Evolutionary conservation across 2,797 vertebrate genomes (phyloP), one percentile per base, ranked within the genome.

Genomic region (Peromyscus attwateri): DNA sequence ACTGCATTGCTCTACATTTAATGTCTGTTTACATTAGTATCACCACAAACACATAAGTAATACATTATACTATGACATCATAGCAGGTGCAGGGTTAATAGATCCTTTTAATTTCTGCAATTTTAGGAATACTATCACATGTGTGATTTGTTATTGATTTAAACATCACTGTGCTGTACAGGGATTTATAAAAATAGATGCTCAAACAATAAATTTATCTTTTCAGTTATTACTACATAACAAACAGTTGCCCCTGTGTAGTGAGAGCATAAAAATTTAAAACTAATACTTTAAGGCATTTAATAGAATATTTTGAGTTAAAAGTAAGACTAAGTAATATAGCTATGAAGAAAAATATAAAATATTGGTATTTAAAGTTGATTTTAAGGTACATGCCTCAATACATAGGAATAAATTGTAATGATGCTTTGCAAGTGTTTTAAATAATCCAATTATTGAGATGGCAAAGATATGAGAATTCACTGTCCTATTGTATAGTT

Each of bases 291-390:
- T 40, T 21, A 82, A 83, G 46, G 19, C 23, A 49, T 92, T 37
- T 91, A 71, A 52, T n/a, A 43, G 23, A 79, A 11, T 92, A 64
- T 64, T 96, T 97, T 91, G 29, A 92, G 55, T 70, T 95, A 77
- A 76, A 89, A 89, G 62, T 88, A 92, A 62, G 43, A 91, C 79
- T 64, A 10, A 77, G 80, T 21, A 81, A 80, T 55, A 70, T 5
- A 90, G 29, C 49, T 89, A 17, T 81, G 7, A 83, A 73, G 19
- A 87, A 8, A 19, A 64, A 91, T 57, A 60, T 70, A 84, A 81
- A 96, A 49, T 25, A 34, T 6, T 29, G 43, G 13, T 73, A 95
- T 92, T 92, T 31, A 89, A 87, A 89, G 46, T 87, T 92, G 17
- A 57, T 4, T 80, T 87, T 37, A 92, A 88, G 55, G 9, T 43